Evolutionary conservation across 2,888 invertebrate species (phyloP), one percentile per base, ranked within the genome.

Genomic region (Nineta flava): DNA sequence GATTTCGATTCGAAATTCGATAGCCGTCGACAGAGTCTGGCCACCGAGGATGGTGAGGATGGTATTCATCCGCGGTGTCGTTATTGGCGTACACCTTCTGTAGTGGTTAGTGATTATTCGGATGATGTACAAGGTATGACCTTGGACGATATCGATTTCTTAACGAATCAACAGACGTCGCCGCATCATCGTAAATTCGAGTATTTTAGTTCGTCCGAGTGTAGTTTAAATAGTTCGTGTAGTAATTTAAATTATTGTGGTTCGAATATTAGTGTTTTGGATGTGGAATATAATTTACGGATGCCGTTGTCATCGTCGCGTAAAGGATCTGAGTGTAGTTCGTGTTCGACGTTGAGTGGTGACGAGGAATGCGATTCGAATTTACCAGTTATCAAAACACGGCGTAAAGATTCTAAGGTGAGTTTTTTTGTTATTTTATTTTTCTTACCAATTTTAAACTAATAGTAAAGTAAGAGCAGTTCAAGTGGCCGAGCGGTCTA

Each of bases 41-140:
- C 62, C 46, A 67, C 71, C 13, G 72, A 73, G 49, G 66, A 68
- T 56, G 71, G 55, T 60, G 75, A 66, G 35, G 65, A 66, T 50
- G 71, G 55, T 60, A 74, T 66, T 35, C 54, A 55, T 19, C 54
- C 71, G 67, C 57, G 60, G 70, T 59, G 71, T 50, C 66, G 78
- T 4, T 84, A 79, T 58, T 83, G 85, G 65, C 69, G 87, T 52
- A 87, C 87, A 0, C 90, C 90, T 0, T 87, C 87, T 50, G 87
- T 90, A 44, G 87, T 90, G 3, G 86, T 90, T 41, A 87, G 87
- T 60, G 90, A 90, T 63, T 87, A 87, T 60, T 87, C 87, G 0
- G 87, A 87, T 59, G 87, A 80, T 59, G 68, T 75, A 6, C 67
- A 67, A 50, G 74, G 74, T 47, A 65, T 76, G 15, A 75, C 74